Percentiles rank a stretch among this genome's conserved stretches.
Evolutionary conservation across 2,797 vertebrate species (phyloP).

Genomic region (Oreochromis grahami): DNA sequence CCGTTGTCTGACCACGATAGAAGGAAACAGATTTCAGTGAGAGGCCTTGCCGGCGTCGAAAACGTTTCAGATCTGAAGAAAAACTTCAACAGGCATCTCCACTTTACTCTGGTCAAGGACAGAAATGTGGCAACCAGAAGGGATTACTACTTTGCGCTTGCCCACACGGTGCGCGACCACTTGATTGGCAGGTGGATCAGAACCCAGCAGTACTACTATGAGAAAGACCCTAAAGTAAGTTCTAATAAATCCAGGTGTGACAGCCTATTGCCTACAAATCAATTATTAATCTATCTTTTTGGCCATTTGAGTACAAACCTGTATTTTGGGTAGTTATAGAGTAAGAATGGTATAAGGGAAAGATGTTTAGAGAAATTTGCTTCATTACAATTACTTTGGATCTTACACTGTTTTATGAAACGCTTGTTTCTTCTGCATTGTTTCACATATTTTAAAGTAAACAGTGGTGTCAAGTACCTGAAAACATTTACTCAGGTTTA

Average conservation of each 20-base stretch:
- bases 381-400: neutral
- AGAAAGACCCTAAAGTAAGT: slow-evolving; percentile 93
- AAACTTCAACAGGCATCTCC: slow-evolving; percentile 92
- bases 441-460: neutral
- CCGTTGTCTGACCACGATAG: slow-evolving; percentile 87
- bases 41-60: slow-evolving; percentile 88
- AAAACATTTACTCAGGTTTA: neutral
- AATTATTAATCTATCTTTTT: neutral
- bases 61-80: slow-evolving; percentile 87
- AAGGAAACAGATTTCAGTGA: slow-evolving; percentile 91
- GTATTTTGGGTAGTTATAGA: neutral
- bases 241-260: neutral
- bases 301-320: neutral
- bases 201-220: slow-evolving; percentile 94
- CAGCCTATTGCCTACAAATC: neutral
- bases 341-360: neutral
- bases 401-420: neutral
- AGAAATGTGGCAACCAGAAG: slow-evolving; percentile 87
- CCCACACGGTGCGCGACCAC: slow-evolving; percentile 90
- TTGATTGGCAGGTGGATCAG: slow-evolving; percentile 92
- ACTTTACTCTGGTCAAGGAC: slow-evolving; percentile 94
- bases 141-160: slow-evolving; percentile 93
- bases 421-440: neutral
- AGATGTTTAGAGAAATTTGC: neutral
- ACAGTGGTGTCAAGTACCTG: neutral